Conservation (phyloP, 2,797 vertebrate species). For the Crenuchus spilurus region DNA sequence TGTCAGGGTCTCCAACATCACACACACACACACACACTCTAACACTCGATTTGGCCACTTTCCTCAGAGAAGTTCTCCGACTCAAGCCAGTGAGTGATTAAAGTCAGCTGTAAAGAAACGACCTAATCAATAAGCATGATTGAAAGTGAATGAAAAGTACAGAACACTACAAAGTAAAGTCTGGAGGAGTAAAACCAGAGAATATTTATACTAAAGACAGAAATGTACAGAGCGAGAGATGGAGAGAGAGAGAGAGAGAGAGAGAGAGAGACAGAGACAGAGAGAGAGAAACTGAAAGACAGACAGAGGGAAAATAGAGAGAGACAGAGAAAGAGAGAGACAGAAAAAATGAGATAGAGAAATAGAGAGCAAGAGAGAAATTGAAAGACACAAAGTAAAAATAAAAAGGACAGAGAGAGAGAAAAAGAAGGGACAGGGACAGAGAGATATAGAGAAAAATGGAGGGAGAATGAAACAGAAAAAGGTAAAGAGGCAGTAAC, state of each 20-base stretch:
- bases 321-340: constrained; percentile 12
- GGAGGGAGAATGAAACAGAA: constrained; percentile 31
- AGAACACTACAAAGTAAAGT: too few relatives aligned
- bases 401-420: neutral
- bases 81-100: neutral
- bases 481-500: neutral
- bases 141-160: neutral
- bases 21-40: neutral
- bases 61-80: neutral
- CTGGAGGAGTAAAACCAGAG: too few relatives aligned
- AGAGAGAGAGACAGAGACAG: too few relatives aligned
- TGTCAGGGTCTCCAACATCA: constrained; percentile 15
- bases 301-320: constrained; percentile 53
- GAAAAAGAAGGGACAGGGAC: too few relatives aligned
- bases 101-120: neutral
- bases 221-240: neutral
- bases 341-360: neutral
- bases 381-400: constrained; percentile 5
- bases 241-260: neutral
- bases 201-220: too few relatives aligned
- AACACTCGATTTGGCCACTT: neutral
- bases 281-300: neutral
- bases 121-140: constrained; percentile 6
- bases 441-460: constrained; percentile 2
- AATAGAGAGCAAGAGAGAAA: neutral